These are phyloP conservation scores for Galemys pyrenaicus DNA, from an alignment of 2,113 vertebrate species.

Conservation along the genomic window DNA sequence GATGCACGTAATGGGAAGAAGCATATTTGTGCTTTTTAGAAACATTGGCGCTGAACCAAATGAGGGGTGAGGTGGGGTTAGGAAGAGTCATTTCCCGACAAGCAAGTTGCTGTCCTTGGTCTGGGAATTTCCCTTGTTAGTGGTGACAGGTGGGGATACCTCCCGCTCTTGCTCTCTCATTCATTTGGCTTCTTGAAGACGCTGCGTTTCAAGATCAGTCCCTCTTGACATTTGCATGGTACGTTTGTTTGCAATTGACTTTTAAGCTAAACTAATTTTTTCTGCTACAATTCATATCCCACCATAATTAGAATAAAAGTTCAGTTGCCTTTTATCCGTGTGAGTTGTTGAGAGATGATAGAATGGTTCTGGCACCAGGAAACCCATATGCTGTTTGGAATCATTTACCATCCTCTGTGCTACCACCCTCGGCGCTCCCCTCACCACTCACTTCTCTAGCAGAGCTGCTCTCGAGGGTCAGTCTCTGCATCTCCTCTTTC, in stretches of 20 bases:
- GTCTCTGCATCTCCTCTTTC: background rate
- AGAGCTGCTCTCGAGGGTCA: background rate
- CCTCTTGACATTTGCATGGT: background rate
- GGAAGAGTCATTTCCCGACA: no score
- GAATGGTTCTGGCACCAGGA: background rate
- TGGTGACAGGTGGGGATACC: background rate
- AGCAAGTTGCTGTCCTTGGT: background rate
- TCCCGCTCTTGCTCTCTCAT: background rate
- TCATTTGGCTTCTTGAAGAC: background rate
- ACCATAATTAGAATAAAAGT: conserved; percentile 54
- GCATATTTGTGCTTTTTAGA: background rate
- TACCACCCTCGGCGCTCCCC: no score
- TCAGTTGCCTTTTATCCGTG: conserved; percentile 28
- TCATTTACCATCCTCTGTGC: background rate
- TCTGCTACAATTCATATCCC: conserved; percentile 36
- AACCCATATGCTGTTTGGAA: background rate
- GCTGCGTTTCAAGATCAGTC: background rate
- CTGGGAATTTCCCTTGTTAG: background rate
- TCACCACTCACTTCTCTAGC: background rate
- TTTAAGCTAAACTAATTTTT: conserved; percentile 59
- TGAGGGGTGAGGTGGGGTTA: background rate
- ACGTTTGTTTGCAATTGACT: conserved; percentile 58
- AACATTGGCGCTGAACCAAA: background rate
- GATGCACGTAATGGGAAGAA: rapidly evolving
- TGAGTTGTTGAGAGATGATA: conserved; percentile 14